A percentile compares a stretch with the other conserved stretches of the same genome.
phyloP scores from a whole-genome alignment of 2,113 vertebrate species.

The Ovibos moschatus region DNA sequence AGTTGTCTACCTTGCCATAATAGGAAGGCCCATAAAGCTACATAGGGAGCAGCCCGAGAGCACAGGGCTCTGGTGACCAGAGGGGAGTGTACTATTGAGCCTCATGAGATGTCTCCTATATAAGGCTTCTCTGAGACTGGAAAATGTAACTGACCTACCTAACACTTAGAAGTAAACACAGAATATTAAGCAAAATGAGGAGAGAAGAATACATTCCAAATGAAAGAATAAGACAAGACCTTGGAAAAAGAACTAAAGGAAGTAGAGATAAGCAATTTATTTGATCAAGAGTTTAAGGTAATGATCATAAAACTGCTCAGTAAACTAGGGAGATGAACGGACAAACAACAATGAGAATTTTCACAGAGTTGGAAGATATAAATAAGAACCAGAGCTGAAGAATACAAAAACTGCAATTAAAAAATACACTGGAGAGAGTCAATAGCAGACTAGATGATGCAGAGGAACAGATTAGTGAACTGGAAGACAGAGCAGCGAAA shows the following conservation, averaged over 20 bases:
- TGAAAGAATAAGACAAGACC: not conserved
- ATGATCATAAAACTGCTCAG: not conserved
- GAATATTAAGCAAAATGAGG: not conserved
- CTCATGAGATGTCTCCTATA: not conserved
- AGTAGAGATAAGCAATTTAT: not conserved
- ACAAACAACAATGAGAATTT: not conserved
- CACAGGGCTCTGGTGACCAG: not conserved
- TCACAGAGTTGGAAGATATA: not conserved
- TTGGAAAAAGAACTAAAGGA: not conserved
- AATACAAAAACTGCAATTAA: not conserved
- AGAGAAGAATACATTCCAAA: not conserved
- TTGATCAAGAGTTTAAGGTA: not conserved
- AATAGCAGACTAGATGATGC: not conserved
- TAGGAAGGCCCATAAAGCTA: not conserved
- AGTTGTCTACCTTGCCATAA: not conserved
- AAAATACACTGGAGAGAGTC: not conserved
- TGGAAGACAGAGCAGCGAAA: not conserved
- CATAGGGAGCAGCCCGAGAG: not conserved
- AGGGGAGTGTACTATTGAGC: not conserved
- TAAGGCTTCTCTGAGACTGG: not conserved
- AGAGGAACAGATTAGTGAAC: not conserved
- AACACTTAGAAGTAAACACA: not conserved
- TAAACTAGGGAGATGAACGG: not conserved
- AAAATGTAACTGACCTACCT: not conserved
- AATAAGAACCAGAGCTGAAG: not conserved